Evolutionary conservation across 2,888 invertebrate species (phyloP), one percentile per base, ranked within the genome.

Genomic region (Lumbricus terrestris): DNA sequence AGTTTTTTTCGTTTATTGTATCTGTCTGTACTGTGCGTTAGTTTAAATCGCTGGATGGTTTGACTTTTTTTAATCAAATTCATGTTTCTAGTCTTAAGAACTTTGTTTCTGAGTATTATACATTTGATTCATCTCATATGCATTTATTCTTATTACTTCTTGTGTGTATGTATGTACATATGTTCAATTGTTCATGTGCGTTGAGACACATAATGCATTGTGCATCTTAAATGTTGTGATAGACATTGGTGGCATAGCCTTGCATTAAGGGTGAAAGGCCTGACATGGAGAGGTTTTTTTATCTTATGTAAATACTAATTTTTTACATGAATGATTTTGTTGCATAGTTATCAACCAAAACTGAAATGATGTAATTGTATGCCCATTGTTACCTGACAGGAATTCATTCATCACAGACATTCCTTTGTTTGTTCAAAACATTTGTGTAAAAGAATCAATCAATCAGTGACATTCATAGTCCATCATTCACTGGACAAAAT

Each of bases 1-100:
- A 93, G 94, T 90, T 34, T n/a, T 90, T 34, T n/a, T 35, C 88
- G 23, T 83, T 8, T 40, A 40, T 82, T 89, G 33, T 23, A 23
- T 69, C 6, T 16, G 4, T 83, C 29, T 34, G 13, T 33, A 16
- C 35, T 34, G 33, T 85, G 34, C 1, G 13, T 83, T 16, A 34
- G 8, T 40, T 40, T 40, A 40, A 40, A 40, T 40, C 40, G 13
- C 40, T 40, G 1, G 5, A 42, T n/a, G n/a, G n/a, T n/a, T n/a
- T n/a, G n/a, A n/a, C n/a, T n/a, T n/a, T n/a, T n/a, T n/a, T n/a
- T n/a, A n/a, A n/a, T 89, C 29, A 37, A 34, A 37, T 11, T 88
- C 29, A 29, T 40, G 8, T 37, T 47, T 29, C 33, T 38, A 54
- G 33, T 89, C 5, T 89, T 0, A 89, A 88, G n/a, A 23, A 90